These are phyloP conservation scores for Tenodera sinensis DNA, from an alignment of 2,888 invertebrate species.

Conservation along the genomic window DNA sequence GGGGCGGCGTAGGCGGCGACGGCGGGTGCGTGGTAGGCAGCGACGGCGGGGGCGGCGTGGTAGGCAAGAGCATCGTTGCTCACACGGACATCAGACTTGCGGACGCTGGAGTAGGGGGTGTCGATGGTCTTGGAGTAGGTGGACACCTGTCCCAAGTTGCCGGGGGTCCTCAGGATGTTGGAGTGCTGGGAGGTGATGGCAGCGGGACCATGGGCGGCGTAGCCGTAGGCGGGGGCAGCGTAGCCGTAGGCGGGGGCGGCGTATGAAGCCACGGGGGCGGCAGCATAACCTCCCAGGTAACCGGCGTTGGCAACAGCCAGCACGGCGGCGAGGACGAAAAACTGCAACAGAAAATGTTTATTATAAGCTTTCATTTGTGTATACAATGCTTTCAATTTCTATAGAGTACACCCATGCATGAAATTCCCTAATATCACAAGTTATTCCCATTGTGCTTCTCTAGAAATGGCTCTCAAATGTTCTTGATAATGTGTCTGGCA, in stretches of 20 bases:
- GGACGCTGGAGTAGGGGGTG: slow-evolving; percentile 57
- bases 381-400: too few species aligned
- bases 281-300: slow-evolving; percentile 28
- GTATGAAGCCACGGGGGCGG: slow-evolving; percentile 32
- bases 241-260: too few species aligned
- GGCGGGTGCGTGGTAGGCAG: slow-evolving; percentile 21
- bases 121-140: slow-evolving; percentile 57
- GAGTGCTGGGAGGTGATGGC: slow-evolving; percentile 51
- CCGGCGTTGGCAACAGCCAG: slow-evolving; percentile 32
- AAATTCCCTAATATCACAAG: too few species aligned
- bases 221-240: slow-evolving; percentile 32
- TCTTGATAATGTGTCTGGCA: too few species aligned
- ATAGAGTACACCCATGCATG: too few species aligned
- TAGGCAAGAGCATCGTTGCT: slow-evolving; percentile 53
- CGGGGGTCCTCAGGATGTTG: slow-evolving; percentile 55
- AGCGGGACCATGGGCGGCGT: slow-evolving; percentile 28
- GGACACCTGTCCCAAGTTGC: slow-evolving; percentile 52
- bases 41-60: slow-evolving; percentile 37
- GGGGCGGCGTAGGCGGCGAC: slow-evolving; percentile 22
- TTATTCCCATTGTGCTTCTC: too few species aligned
- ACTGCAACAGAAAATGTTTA: slow-evolving; percentile 31
- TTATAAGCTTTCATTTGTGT: too few species aligned
- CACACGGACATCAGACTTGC: slow-evolving; percentile 56
- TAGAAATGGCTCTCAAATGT: too few species aligned
- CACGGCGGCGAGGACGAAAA: slow-evolving; percentile 35